A percentile compares a stretch with the other conserved stretches of the same genome.
Conservation (phyloP, 2,888 invertebrate species). For the Meliscaeva auricollis region DNA sequence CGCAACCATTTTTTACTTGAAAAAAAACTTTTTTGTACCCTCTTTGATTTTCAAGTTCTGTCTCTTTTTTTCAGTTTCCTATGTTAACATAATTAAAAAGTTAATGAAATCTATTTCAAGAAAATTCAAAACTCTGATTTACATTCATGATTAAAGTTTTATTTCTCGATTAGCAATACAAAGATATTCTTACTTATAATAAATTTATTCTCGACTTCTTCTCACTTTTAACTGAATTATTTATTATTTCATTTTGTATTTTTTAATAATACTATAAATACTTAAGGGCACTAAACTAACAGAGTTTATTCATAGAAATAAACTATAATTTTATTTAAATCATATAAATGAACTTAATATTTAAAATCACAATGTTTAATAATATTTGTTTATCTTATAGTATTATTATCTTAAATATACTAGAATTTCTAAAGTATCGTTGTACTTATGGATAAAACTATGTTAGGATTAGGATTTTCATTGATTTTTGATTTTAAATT, state of each 20-base stretch:
- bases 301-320: constrained; percentile 42
- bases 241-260: constrained; percentile 19
- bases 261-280: constrained; percentile 15
- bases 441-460: constrained; percentile 56
- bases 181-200: constrained; percentile 11
- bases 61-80: too few relatives aligned
- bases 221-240: background rate
- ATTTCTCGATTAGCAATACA: constrained; percentile 22
- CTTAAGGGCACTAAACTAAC: constrained; percentile 60
- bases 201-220: background rate
- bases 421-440: constrained; percentile 57
- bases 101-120: too few relatives aligned
- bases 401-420: constrained; percentile 40
- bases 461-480: constrained; percentile 47
- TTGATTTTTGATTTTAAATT: constrained; percentile 29
- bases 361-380: constrained; percentile 68
- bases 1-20: too few relatives aligned
- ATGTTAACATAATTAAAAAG: too few relatives aligned
- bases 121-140: background rate
- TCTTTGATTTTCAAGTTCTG: too few relatives aligned
- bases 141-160: constrained; percentile 10
- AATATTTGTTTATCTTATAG: background rate
- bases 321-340: constrained; percentile 44
- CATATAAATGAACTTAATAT: constrained; percentile 59
- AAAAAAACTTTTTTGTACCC: too few relatives aligned